Evolutionary conservation across 2,797 vertebrate genomes (phyloP).

Genomic region (Malurus leucopterus): DNA sequence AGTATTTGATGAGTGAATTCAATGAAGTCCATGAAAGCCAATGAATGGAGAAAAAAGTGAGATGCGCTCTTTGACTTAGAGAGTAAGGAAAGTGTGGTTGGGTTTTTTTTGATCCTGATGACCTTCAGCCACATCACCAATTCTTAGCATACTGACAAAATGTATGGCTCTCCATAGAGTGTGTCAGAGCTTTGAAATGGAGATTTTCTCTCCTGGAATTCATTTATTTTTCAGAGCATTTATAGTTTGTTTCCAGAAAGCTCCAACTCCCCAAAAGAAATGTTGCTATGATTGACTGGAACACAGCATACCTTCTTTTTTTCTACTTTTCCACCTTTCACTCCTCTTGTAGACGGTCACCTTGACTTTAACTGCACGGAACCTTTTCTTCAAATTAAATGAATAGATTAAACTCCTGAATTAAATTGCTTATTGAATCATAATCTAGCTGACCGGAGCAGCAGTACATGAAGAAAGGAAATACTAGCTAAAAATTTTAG

Average conservation of each 20-base stretch:
- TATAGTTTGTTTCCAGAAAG: neutral
- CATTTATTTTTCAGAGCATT: neutral
- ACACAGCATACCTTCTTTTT: neutral
- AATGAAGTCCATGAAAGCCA: neutral
- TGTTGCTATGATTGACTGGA: neutral
- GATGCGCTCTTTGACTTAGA: neutral
- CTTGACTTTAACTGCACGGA: neutral
- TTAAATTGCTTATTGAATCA: neutral
- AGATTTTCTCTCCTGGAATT: neutral
- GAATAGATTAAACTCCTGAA: neutral
- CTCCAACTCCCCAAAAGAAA: neutral
- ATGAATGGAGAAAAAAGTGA: neutral
- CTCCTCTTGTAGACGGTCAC: neutral
- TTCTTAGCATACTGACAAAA: neutral
- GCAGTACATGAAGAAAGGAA: no score
- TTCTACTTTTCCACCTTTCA: neutral
- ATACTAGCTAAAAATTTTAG: neutral
- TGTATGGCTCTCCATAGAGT: neutral
- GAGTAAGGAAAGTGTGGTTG: neutral
- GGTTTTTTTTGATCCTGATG: neutral
- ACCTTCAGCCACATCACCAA: neutral
- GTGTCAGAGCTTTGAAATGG: neutral
- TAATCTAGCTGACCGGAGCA: neutral
- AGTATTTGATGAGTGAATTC: neutral
- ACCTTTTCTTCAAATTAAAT: neutral